These are phyloP conservation scores for Smutsia temminckii DNA, from an alignment of 2,797 vertebrate species.

Conservation along the genomic window DNA sequence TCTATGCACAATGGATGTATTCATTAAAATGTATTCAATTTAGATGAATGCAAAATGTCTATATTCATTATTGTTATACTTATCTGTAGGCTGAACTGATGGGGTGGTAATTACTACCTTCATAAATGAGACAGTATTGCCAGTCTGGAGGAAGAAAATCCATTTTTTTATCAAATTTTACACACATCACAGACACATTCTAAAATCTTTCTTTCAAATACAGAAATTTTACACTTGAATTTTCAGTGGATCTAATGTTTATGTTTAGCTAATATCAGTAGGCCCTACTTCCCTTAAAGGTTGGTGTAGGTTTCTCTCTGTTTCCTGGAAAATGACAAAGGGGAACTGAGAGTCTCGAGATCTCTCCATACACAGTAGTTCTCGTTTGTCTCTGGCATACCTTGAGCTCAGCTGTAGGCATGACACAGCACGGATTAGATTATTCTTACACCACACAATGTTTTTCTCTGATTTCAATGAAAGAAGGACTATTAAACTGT, in stretches of 20 bases:
- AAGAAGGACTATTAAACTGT: not conserved
- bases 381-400: not conserved
- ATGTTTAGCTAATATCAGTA: not conserved
- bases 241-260: not conserved
- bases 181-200: not conserved
- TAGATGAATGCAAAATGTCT: slow-evolving; percentile 77
- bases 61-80: slow-evolving; percentile 68
- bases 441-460: not conserved
- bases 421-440: not conserved
- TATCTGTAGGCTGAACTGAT: slow-evolving; percentile 65
- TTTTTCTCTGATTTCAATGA: not conserved
- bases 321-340: not conserved
- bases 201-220: slow-evolving; percentile 1
- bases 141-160: slow-evolving; percentile 53
- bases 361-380: not conserved
- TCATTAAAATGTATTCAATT: slow-evolving; percentile 68
- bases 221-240: slow-evolving; percentile 43
- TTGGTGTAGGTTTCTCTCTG: not conserved
- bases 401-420: not conserved
- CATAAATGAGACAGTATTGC: slow-evolving; percentile 56
- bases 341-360: not conserved
- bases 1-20: slow-evolving; percentile 54
- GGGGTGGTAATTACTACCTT: slow-evolving; percentile 64
- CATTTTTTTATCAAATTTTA: slow-evolving; percentile 58
- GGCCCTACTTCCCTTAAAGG: not conserved